Base-by-base conservation (phyloP, 2,888 invertebrate genomes). In the Tachina fera region DNA sequence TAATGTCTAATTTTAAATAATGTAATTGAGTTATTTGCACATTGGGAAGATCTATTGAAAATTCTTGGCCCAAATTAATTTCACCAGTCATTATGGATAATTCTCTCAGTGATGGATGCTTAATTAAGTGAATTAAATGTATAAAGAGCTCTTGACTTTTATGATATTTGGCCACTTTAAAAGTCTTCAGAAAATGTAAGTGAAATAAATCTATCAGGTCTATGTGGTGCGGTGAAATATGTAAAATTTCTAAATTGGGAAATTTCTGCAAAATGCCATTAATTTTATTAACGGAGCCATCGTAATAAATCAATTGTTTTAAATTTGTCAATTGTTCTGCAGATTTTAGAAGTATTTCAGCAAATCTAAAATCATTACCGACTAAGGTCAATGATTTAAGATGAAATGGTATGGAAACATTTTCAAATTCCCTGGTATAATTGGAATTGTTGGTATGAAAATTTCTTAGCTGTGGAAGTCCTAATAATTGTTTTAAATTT, bases 221-320 rank as follows among this genome's bases (percentile, higher is more conserved):
- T 5, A 81, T 5, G 11, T 81, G 74, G 60, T 67, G 31, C 19
- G 80, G 60, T 9, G 19, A 45, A 16, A 74, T 81, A 2, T 81
- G 67, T 60, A 81, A 74, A 10, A 39, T 31, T 74, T 81, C 67
- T 51, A 81, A 45, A 61, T 74, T 81, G 1, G 80, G 80, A 67
- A 68, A 74, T 67, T 67, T 74, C 9, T 11, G 16, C 0, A 67
- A 51, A 6, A 74, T n/a, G 11, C 1, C 8, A 9, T 0, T 19
- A 16, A 67, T 60, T 68, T 43, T 31, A 9, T 11, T 31, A 4
- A 19, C 14, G 1, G 60, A 60, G 16, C 51, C 67, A 53, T 81
- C 74, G 11, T 45, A 60, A 49, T 74, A 81, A 43, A 39, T 43
- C 9, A 81, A 67, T 39, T 51, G 16, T 19, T 31, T 68, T 53